phyloP scores from a whole-genome alignment of 2,888 invertebrate genomes.

The Parnassius orleans region DNA sequence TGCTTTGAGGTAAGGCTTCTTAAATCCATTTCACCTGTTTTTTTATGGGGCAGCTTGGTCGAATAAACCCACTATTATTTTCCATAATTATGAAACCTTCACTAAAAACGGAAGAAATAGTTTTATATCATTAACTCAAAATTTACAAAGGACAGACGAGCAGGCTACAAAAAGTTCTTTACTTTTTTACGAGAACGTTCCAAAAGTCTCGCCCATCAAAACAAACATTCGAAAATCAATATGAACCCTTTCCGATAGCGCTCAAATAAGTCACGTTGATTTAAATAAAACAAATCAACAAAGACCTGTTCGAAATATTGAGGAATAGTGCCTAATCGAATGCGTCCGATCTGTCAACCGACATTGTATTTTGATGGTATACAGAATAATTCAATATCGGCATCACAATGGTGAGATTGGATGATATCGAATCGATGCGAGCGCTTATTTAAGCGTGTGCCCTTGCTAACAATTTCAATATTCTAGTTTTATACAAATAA shows the following conservation, averaged over 20 bases:
- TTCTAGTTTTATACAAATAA: too few species aligned
- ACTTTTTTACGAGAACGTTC: constrained; percentile 33
- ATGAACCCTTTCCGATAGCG: constrained; percentile 70
- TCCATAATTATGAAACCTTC: too few species aligned
- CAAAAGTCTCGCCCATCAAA: constrained; percentile 64
- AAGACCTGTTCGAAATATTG: constrained; percentile 43
- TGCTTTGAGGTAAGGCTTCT: too few species aligned
- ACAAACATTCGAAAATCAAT: constrained; percentile 76
- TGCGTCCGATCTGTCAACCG: constrained; percentile 70
- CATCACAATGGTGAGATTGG: constrained; percentile 15
- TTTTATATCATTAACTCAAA: not conserved
- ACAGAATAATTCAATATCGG: constrained; percentile 39
- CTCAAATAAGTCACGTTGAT: constrained; percentile 65
- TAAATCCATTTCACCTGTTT: too few species aligned
- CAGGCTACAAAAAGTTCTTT: constrained; percentile 34
- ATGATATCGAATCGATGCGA: constrained; percentile 12
- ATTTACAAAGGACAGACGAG: constrained; percentile 24
- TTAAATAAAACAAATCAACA: constrained; percentile 60
- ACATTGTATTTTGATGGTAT: constrained; percentile 63
- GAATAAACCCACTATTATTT: too few species aligned
- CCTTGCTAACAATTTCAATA: too few species aligned
- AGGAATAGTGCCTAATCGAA: constrained; percentile 53
- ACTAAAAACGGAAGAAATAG: too few species aligned
- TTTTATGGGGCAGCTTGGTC: too few species aligned
- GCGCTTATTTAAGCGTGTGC: not conserved